These are phyloP conservation scores for Trachelus stipa DNA, from an alignment of 2,888 invertebrate species.

Conservation along the genomic window DNA sequence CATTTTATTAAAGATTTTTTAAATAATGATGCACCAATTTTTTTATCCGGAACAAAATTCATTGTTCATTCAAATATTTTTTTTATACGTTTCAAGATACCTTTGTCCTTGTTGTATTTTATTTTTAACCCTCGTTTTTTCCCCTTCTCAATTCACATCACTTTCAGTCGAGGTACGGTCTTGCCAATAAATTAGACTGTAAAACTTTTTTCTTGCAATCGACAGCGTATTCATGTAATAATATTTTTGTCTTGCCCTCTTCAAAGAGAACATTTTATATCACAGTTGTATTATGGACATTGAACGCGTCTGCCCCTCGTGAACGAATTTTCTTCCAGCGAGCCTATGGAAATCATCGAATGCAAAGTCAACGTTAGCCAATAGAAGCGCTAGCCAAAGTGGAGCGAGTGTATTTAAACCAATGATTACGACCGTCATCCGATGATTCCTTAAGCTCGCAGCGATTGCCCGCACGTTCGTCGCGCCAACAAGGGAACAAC, in stretches of 20 bases:
- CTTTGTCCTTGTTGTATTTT: neutral
- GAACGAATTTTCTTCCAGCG: neutral
- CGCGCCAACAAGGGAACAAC: slow-evolving; percentile 4
- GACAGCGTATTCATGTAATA: slow-evolving; percentile 9
- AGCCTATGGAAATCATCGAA: neutral
- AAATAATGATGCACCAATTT: neutral
- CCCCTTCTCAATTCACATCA: neutral
- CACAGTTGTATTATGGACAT: slow-evolving; percentile 65
- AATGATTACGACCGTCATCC: neutral
- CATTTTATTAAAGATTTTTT: neutral
- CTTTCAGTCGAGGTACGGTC: neutral
- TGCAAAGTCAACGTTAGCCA: neutral
- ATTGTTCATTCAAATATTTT: neutral
- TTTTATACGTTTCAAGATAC: neutral
- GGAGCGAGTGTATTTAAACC: neutral
- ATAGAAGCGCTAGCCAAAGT: neutral
- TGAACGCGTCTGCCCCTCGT: slow-evolving; percentile 21
- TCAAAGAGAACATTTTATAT: slow-evolving; percentile 55
- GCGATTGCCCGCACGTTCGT: slow-evolving; percentile 6
- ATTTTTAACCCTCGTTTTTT: neutral
- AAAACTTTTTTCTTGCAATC: slow-evolving; percentile 14
- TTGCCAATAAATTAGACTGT: slow-evolving; percentile 26
- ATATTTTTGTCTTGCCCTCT: slow-evolving; percentile 22
- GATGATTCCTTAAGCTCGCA: slow-evolving; percentile 7
- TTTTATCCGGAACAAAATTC: neutral